Evolutionary conservation across 1,140 invertebrate species (phyloP).

Genomic region (Pseudomyrmex flavicornis): DNA sequence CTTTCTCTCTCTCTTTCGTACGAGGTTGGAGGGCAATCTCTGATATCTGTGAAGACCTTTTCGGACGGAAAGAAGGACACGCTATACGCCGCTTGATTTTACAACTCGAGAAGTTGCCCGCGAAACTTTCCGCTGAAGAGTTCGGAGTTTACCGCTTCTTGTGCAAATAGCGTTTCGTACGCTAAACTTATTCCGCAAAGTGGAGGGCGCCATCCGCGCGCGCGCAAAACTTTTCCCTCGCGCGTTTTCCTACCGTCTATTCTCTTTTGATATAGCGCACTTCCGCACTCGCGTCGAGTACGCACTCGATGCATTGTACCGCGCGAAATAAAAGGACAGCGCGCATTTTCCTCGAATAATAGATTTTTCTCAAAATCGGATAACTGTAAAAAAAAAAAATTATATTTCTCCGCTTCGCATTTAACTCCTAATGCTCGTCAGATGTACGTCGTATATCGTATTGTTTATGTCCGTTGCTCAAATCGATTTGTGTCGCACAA

Average conservation of each 20-base stretch:
- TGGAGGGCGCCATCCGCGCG: neutral
- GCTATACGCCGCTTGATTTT: conserved; percentile 71
- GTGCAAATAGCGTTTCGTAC: conserved; percentile 73
- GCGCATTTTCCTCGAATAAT: neutral
- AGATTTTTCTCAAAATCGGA: neutral
- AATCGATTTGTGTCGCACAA: neutral
- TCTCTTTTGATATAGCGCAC: conserved; percentile 53
- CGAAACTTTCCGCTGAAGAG: conserved; percentile 69
- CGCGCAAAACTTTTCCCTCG: conserved; percentile 60
- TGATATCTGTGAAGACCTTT: conserved; percentile 8
- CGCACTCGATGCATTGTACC: conserved; percentile 17
- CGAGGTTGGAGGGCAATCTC: conserved; percentile 43
- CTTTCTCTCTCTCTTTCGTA: neutral
- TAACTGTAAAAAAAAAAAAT: neutral
- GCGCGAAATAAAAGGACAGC: conserved; percentile 8
- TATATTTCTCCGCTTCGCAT: neutral
- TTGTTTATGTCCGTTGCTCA: neutral
- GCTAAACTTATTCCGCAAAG: conserved; percentile 71
- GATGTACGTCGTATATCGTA: no score
- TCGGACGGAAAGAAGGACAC: conserved; percentile 49
- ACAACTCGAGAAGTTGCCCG: conserved; percentile 70
- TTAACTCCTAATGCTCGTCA: neutral
- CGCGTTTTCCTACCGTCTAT: conserved; percentile 66
- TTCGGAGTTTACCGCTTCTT: conserved; percentile 74
- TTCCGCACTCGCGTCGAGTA: conserved; percentile 19